Percentiles rank a stretch among this genome's conserved stretches.
phyloP scores from a whole-genome alignment of 1,140 invertebrate genomes.

The Battus philenor region DNA sequence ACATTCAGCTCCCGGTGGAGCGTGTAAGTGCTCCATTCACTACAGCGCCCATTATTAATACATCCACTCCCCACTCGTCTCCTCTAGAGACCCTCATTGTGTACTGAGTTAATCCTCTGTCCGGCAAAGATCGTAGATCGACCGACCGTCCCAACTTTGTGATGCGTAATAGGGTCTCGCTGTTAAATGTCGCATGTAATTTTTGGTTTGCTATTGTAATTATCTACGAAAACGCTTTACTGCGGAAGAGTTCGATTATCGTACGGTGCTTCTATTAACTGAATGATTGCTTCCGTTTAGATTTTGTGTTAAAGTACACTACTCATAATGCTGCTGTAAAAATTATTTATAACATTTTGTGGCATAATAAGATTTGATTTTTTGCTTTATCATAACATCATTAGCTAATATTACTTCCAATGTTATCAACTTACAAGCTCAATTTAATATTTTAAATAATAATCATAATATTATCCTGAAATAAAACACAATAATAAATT shows the following conservation, averaged over 20 bases:
- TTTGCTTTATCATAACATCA: no score
- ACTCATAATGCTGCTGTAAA: no score
- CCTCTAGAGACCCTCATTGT: conserved; percentile 56
- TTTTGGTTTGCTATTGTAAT: conserved; percentile 71
- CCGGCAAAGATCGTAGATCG: conserved; percentile 55
- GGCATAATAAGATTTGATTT: no score
- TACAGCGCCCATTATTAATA: conserved; percentile 66
- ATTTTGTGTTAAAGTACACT: no score
- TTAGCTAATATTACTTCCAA: no score
- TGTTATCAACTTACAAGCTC: no score
- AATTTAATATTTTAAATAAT: no score
- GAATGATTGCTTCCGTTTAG: conserved; percentile 59
- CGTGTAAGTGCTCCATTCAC: conserved; percentile 70
- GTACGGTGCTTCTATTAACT: conserved; percentile 55
- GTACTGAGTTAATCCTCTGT: conserved; percentile 59
- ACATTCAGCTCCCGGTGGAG: conserved; percentile 63
- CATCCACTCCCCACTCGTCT: conserved; percentile 46
- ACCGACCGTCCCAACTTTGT: conserved; percentile 53
- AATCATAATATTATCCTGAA: no score
- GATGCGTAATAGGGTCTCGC: conserved; percentile 58
- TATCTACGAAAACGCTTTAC: conserved; percentile 62
- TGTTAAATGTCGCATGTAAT: conserved; percentile 63
- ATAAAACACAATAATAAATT: no score
- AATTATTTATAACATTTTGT: no score
- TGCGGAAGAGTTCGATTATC: conserved; percentile 68